Base-by-base conservation (phyloP, 1,140 invertebrate genomes). In the Doryteuthis pealeii region DNA sequence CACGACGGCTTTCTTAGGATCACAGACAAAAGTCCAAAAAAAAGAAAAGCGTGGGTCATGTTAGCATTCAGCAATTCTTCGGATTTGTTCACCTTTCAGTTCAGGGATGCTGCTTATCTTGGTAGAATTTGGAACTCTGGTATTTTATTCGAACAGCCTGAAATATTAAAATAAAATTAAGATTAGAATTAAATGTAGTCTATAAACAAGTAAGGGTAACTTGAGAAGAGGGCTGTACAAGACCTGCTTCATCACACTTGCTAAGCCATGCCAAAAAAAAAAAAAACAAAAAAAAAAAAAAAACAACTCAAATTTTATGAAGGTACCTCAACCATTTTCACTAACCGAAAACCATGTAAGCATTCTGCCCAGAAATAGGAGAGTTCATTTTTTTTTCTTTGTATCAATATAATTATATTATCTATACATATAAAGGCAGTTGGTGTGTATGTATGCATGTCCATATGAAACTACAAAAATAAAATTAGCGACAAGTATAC, bases 81-180 rank as follows among this genome's bases (percentile, higher is more conserved):
- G 74, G 4, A 89, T 73, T 18, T 77, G 28, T 70, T 78, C 70
- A 71, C 81, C 84, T 72, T 88, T 87, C 40, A 90, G 79, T 77
- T 89, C 86, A 72, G 88, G 84, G 33, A 87, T 77, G 35, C 80
- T 80, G 75, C 89, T 90, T 58, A 90, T 89, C 75, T 87, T 84
- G 79, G n/a, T 87, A 85, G 69, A 89, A 87, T 78, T 90, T 90
- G 58, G 84, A 85, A 76, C 85, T 85, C 10, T 84, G 79, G 80
- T 90, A 90, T 80, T 91, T 91, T 49, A 80, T 86, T 40, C 81
- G 81, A 32, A 90, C 85, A 76, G 89, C 88, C 89, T 90, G 77
- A 35, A n/a, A n/a, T n/a, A n/a, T n/a, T n/a, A n/a, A 87, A 86
- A 75, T 72, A 74, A 77, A 78, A 82, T 62, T 70, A 71, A 22